These are phyloP conservation scores for Rhadina sibilatrix DNA, from an alignment of 2,113 vertebrate genomes.

Conservation along the genomic window DNA sequence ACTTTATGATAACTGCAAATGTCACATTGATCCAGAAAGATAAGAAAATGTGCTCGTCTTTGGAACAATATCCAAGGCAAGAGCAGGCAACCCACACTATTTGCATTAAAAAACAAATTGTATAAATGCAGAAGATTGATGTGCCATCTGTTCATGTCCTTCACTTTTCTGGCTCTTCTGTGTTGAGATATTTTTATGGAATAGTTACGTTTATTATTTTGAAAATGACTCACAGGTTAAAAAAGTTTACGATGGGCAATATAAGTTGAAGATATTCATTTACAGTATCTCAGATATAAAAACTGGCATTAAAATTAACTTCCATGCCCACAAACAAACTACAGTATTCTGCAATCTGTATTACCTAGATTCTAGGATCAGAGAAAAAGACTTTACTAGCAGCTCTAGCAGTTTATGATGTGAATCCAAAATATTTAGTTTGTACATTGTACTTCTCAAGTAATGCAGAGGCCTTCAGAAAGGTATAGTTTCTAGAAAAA, in stretches of 20 bases:
- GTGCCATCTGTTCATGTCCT: conserved; percentile 85
- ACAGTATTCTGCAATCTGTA: not conserved
- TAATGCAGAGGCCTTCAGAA: not conserved
- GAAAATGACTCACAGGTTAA: conserved; percentile 85
- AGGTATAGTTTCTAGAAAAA: not conserved
- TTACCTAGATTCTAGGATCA: not conserved
- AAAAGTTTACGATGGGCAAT: conserved; percentile 82
- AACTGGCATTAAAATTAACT: conserved; percentile 49
- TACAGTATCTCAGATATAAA: conserved; percentile 67
- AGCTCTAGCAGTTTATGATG: not conserved
- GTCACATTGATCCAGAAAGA: conserved; percentile 88
- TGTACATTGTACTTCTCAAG: not conserved
- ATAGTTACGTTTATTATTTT: conserved; percentile 85
- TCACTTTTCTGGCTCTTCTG: conserved; percentile 84
- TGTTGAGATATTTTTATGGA: conserved; percentile 87
- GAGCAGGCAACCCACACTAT: conserved; percentile 86
- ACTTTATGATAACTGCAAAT: conserved; percentile 88
- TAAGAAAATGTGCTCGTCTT: conserved; percentile 86
- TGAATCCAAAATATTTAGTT: conserved; percentile 8
- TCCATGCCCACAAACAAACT: conserved; percentile 13
- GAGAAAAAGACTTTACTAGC: conserved; percentile 11
- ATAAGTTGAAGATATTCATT: conserved; percentile 72
- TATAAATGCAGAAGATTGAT: conserved; percentile 87
- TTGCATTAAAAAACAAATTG: conserved; percentile 89
- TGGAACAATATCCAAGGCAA: conserved; percentile 84